These are phyloP conservation scores for Tautogolabrus adspersus DNA, from an alignment of 2,113 vertebrate species.

Conservation along the genomic window DNA sequence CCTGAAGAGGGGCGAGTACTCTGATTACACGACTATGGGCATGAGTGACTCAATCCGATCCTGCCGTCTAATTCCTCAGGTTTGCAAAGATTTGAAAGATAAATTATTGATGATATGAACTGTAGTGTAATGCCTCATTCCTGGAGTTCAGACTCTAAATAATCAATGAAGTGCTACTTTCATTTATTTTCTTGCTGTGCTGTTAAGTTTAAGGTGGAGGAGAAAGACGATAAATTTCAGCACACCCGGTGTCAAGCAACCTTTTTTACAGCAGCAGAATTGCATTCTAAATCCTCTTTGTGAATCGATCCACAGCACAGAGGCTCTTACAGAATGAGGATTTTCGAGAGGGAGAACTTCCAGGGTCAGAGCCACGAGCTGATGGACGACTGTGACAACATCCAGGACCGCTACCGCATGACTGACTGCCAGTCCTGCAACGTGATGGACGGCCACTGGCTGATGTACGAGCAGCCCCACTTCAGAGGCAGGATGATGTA, in stretches of 20 bases:
- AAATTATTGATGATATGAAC: neutral
- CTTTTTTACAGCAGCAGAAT: neutral
- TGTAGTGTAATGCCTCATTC: too few relatives aligned
- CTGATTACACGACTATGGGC: conserved; percentile 68
- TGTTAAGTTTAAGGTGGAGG: neutral
- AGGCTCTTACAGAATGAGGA: conserved; percentile 61
- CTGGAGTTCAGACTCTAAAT: too few relatives aligned
- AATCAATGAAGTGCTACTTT: too few relatives aligned
- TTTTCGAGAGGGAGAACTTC: conserved; percentile 76
- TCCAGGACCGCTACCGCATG: conserved; percentile 65
- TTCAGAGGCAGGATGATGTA: conserved; percentile 73
- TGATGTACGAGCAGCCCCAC: conserved; percentile 71
- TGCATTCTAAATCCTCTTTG: neutral
- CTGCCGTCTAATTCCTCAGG: conserved; percentile 78
- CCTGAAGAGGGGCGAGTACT: conserved; percentile 76
- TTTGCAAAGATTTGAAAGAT: conserved; percentile 1
- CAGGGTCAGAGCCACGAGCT: conserved; percentile 61
- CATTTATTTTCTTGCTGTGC: neutral
- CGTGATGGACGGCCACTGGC: conserved; percentile 73
- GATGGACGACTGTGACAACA: conserved; percentile 66
- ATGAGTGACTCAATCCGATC: conserved; percentile 74
- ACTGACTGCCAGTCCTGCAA: conserved; percentile 69
- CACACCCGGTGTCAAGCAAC: too few relatives aligned
- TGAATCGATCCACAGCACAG: conserved; percentile 52
- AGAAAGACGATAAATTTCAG: too few relatives aligned